Percentiles rank a stretch among this genome's conserved stretches.
Evolutionary conservation across 2,797 vertebrate genomes (phyloP).

Genomic region (Austrolebias charrua): DNA sequence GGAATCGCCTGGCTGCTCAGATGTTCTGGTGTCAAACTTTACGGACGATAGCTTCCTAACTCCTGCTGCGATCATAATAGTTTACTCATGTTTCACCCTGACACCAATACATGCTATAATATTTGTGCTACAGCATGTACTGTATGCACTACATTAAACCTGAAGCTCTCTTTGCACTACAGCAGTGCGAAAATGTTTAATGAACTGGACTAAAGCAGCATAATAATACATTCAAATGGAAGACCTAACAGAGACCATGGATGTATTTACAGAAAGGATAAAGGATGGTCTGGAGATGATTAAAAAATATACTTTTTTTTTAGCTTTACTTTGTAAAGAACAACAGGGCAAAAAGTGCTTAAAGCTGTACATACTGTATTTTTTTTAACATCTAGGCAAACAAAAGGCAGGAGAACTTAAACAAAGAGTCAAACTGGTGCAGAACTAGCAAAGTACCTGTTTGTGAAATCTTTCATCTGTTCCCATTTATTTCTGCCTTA

Average conservation of each 20-base stretch:
- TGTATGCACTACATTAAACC: constrained; percentile 1
- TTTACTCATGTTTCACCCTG: constrained; percentile 3
- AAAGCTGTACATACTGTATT: no score
- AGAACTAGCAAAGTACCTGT: neutral
- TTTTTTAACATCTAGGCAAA: neutral
- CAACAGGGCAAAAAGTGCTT: neutral
- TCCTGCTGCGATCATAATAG: constrained; percentile 7
- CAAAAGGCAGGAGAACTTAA: neutral
- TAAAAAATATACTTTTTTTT: no score
- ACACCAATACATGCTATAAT: constrained; percentile 1
- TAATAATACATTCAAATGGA: neutral
- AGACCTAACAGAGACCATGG: neutral
- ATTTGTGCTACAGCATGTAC: constrained; percentile 27
- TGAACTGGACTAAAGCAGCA: constrained; percentile 7
- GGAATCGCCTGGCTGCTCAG: constrained; percentile 90
- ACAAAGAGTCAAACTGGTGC: no score
- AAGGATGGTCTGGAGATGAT: neutral
- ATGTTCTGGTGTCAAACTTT: constrained; percentile 76
- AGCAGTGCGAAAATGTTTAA: constrained; percentile 1
- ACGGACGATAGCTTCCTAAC: constrained; percentile 25
- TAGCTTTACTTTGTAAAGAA: neutral
- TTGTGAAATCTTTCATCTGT: neutral
- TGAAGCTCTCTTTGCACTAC: neutral
- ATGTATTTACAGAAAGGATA: neutral
- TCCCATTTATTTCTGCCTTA: neutral